Percentiles rank a stretch among this genome's conserved stretches.
These are phyloP conservation scores for Volucella inanis DNA, from an alignment of 2,888 invertebrate species.

Conservation along the genomic window DNA sequence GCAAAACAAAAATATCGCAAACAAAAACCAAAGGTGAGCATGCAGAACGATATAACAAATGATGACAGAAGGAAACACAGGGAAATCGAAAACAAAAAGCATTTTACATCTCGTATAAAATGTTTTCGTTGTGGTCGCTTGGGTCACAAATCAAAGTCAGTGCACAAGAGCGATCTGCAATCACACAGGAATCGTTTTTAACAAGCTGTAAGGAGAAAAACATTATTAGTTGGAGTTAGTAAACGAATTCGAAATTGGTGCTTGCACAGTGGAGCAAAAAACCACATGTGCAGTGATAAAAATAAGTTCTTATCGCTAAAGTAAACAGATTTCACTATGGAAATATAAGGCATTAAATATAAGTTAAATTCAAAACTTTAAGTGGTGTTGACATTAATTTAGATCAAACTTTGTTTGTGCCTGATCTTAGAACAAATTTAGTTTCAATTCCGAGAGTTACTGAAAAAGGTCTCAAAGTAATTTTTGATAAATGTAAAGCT, in stretches of 20 bases:
- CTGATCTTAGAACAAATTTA: too few relatives aligned
- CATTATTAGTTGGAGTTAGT: background rate
- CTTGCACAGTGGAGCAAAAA: conserved; percentile 51
- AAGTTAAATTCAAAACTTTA: background rate
- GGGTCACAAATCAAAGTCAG: conserved; percentile 5
- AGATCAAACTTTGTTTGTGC: too few relatives aligned
- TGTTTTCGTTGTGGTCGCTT: background rate
- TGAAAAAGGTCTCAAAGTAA: too few relatives aligned
- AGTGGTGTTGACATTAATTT: too few relatives aligned
- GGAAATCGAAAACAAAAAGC: background rate
- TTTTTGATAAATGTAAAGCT: too few relatives aligned
- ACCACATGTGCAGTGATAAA: conserved; percentile 52
- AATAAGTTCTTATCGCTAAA: conserved; percentile 8
- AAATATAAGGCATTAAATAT: conserved; percentile 43
- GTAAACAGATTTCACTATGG: conserved; percentile 4
- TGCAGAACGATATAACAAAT: background rate
- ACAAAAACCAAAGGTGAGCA: background rate
- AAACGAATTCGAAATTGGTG: conserved; percentile 17
- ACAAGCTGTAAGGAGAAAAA: too few relatives aligned
- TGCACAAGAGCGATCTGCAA: too few relatives aligned
- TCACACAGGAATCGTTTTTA: too few relatives aligned
- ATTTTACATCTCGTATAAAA: background rate
- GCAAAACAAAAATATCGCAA: background rate
- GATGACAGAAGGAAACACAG: background rate
- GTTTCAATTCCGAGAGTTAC: too few relatives aligned